Base-by-base conservation (phyloP, 2,113 vertebrate genomes). In the Anhinga anhinga region DNA sequence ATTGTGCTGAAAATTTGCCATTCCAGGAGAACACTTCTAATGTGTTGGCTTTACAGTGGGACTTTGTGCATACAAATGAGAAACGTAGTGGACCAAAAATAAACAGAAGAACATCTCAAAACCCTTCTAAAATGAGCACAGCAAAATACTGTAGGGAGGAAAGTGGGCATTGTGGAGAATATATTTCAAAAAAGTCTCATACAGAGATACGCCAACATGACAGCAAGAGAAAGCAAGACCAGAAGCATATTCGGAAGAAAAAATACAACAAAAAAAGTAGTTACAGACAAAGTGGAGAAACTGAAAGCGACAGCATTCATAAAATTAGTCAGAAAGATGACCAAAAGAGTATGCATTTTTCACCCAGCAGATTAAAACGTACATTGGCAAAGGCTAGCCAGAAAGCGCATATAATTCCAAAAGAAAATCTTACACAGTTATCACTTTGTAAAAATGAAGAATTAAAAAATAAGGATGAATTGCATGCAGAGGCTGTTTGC, bases 61-160 rank as follows among this genome's bases (percentile, higher is more conserved):
- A 81, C 36, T 88, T 96, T 62, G 47, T 94, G 65, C 72, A 80
- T 82, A 49, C 56, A 73, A 92, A 66, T 84, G 73, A 94, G 58
- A 95, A 82, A 55, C 18, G 26, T 23, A 78, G 63, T 32, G 93
- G 82, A 69, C 44, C 65, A 83, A 77, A 30, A 96, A 72, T 58
- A 74, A 97, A 78, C 42, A 66, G 66, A 42, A 97, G 93, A 72
- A 84, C 89, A 67, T 69, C 58, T 71, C 82, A 94, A 86, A 74
- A 81, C 21, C 29, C 88, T 97, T 97, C 95, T 82, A 74, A 93
- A 94, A 62, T 55, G 61, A 96, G 81, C 30, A 45, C 71, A 79
- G 62, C 65, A 83, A 90, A 96, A 83, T 45, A 49, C 45, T 58
- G 5, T 86, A 30, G 66, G 90, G 47, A 86, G 4, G 69, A 88